Conservation (phyloP, 2,113 vertebrate species). For the Danio rerio region GRCz12tu NC_133189.1:30544501-30545000, state of each 20-base stretch:
- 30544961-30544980: background rate
- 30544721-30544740: conserved; percentile 68
- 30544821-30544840: conserved; percentile 74
- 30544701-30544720: conserved; percentile 67
- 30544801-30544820: conserved; percentile 65
- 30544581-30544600: conserved; percentile 38
- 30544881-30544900: conserved; percentile 15
- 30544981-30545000: no score
- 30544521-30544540: conserved; percentile 55
- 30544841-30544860: conserved; percentile 46
- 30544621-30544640: conserved; percentile 52
- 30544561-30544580: conserved; percentile 36
- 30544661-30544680: conserved; percentile 30
- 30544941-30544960: no score
- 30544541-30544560: conserved; percentile 45
- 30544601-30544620: conserved; percentile 54
- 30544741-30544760: conserved; percentile 68
- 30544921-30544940: background rate
- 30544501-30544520: conserved; percentile 44
- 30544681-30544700: conserved; percentile 27
- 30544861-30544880: conserved; percentile 31
- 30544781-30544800: conserved; percentile 65
- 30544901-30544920: background rate
- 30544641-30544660: conserved; percentile 36
- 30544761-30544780: conserved; percentile 60